Base-by-base conservation (phyloP, 2,797 vertebrate genomes). In the Muscicapa comitata region DNA sequence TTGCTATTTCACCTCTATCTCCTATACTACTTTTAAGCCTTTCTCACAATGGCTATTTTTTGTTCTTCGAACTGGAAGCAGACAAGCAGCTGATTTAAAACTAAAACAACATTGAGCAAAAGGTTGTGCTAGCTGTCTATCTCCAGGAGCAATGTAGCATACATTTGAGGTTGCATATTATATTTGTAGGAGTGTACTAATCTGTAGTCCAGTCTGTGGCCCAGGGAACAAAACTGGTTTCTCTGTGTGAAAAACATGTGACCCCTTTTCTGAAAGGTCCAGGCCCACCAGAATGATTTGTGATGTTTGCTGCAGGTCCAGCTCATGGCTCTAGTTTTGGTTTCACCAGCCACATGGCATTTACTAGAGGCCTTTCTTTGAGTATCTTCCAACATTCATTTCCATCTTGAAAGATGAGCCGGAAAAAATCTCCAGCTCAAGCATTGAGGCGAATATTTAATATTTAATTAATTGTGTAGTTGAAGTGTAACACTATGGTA, bases 301-400 rank as follows among this genome's bases (percentile, higher is more conserved):
- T 35, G 24, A 33, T 47, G 6, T 13, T 90, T 42, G 9, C 54
- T 72, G 42, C 3, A 29, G 18, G 16, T 72, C 48, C 67, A 24
- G 21, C 6, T 59, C 13, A 21, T 26, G 28, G 57, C 13, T 15
- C 9, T 51, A 5, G 8, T 54, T 76, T 51, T 55, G 75, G 6
- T 10, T 31, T 37, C n/a, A 11, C 15, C 8, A 33, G 15, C 3
- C 2, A 3, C 3, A 4, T 20, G 29, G 17, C 11, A 31, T 55
- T 74, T 88, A 10, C 45, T 62, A 24, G 33, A 76, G 21, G 6
- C 13, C 20, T 61, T 75, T 31, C 11, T 89, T 37, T 24, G 9
- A 79, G 13, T 17, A 71, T 5, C 18, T 93, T 63, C 10, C 17
- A 53, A 11, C 14, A 20, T 17, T 66, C 17, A 3, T 35, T 67